Conservation (phyloP, 2,888 invertebrate species). For the Archips xylosteana region DNA sequence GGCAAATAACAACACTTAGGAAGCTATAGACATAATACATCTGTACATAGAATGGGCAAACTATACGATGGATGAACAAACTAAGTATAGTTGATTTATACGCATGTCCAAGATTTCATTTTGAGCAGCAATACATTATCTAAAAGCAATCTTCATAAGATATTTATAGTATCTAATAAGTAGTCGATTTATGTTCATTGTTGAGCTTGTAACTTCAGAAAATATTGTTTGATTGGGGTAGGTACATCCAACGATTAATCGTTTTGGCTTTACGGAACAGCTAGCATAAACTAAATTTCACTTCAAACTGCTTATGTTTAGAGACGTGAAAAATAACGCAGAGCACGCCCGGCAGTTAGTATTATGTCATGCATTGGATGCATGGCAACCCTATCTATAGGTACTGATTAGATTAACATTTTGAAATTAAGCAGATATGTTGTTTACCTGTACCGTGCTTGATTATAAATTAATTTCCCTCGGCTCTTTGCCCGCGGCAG, state of each 20-base stretch:
- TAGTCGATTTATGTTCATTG: constrained; percentile 1
- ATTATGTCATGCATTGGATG: constrained; percentile 21
- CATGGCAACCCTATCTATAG: constrained; percentile 24
- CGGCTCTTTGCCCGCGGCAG: constrained; percentile 13
- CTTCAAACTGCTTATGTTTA: constrained; percentile 4
- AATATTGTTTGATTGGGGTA: not conserved
- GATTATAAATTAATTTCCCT: constrained; percentile 25
- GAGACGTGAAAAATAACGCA: constrained; percentile 15
- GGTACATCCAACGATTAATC: not conserved
- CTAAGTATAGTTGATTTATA: not conserved
- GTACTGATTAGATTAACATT: constrained; percentile 33
- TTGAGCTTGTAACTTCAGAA: not conserved
- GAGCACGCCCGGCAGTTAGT: not conserved
- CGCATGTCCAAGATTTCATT: not conserved
- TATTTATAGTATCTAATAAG: not conserved
- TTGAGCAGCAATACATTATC: not conserved
- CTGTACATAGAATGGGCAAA: not conserved
- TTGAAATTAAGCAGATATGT: constrained; percentile 39
- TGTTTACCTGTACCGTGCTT: constrained; percentile 20
- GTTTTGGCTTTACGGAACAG: not conserved
- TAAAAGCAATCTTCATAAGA: constrained; percentile 1
- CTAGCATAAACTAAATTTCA: constrained; percentile 2
- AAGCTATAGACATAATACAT: not conserved
- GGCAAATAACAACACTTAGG: constrained; percentile 19
- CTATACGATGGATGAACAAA: not conserved